A percentile compares a stretch with the other conserved stretches of the same genome.
These are phyloP conservation scores for Naja naja DNA, from an alignment of 2,113 vertebrate genomes.

Conservation along the genomic window DNA sequence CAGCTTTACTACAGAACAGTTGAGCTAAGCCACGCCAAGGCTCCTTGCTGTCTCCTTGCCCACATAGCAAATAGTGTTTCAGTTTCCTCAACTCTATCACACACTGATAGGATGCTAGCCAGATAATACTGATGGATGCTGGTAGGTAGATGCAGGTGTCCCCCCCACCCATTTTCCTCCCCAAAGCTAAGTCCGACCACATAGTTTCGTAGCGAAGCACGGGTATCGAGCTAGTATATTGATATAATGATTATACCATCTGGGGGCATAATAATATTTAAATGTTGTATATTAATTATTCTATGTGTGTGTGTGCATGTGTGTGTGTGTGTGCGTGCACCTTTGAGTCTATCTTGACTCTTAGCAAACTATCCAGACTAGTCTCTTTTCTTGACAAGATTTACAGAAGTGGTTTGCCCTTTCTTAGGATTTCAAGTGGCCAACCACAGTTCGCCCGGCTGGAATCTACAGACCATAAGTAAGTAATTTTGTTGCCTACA, in stretches of 20 bases:
- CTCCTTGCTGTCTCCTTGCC: too few relatives aligned
- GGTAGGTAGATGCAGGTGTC: too few relatives aligned
- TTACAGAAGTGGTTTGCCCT: neutral
- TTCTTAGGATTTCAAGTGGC: neutral
- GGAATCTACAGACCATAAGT: neutral
- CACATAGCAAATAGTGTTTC: too few relatives aligned
- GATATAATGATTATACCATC: neutral
- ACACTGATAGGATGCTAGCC: too few relatives aligned
- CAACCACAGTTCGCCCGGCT: neutral
- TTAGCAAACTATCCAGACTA: neutral
- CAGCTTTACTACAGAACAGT: too few relatives aligned
- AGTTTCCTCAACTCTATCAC: too few relatives aligned
- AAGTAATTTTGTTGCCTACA: neutral
- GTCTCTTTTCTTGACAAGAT: neutral
- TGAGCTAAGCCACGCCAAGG: too few relatives aligned
- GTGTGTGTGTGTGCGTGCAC: rapidly evolving
- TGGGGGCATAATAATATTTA: neutral
- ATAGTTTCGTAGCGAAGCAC: too few relatives aligned
- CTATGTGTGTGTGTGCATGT: too few relatives aligned
- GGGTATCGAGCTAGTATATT: neutral
- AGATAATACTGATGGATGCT: too few relatives aligned
- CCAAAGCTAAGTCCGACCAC: too few relatives aligned
- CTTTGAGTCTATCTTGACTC: neutral
- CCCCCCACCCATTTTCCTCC: too few relatives aligned
- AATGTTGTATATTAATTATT: neutral